phyloP scores from a whole-genome alignment of 2,888 invertebrate genomes.

The Hirtodrosophila cameraria region DNA sequence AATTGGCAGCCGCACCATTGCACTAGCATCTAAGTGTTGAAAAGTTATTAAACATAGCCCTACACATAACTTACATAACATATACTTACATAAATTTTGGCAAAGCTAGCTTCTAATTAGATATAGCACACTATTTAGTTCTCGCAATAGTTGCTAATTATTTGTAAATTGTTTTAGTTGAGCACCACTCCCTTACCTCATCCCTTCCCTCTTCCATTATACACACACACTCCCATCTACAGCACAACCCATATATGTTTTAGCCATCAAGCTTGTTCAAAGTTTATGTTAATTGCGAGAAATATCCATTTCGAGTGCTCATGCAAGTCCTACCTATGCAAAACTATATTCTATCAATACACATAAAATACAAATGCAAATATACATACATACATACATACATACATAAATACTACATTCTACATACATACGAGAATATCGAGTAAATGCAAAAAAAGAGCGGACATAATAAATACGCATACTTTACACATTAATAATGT shows the following conservation, averaged over 20 bases:
- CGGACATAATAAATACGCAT: conserved; percentile 40
- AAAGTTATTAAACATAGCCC: conserved; percentile 67
- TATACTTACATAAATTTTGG: conserved; percentile 48
- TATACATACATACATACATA: conserved; percentile 22
- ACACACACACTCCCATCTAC: neutral
- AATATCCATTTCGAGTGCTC: conserved; percentile 44
- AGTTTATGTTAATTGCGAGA: conserved; percentile 46
- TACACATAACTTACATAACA: conserved; percentile 4
- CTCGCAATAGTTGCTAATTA: conserved; percentile 74
- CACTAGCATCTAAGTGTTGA: conserved; percentile 74
- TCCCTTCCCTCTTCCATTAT: conserved; percentile 1
- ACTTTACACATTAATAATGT: conserved; percentile 56
- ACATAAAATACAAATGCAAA: conserved; percentile 26
- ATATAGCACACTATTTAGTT: conserved; percentile 73
- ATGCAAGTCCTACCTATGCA: conserved; percentile 57
- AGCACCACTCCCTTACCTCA: neutral
- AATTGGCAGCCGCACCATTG: conserved; percentile 73
- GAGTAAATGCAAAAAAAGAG: conserved; percentile 31
- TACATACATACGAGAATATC: conserved; percentile 22
- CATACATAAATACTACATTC: conserved; percentile 16
- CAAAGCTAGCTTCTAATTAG: conserved; percentile 69
- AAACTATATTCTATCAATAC: conserved; percentile 34
- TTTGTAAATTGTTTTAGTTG: conserved; percentile 67
- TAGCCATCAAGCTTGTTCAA: conserved; percentile 58
- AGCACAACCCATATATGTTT: neutral